Evolutionary conservation across 1,140 invertebrate species (phyloP).

Genomic region (Calliphora vicina): DNA sequence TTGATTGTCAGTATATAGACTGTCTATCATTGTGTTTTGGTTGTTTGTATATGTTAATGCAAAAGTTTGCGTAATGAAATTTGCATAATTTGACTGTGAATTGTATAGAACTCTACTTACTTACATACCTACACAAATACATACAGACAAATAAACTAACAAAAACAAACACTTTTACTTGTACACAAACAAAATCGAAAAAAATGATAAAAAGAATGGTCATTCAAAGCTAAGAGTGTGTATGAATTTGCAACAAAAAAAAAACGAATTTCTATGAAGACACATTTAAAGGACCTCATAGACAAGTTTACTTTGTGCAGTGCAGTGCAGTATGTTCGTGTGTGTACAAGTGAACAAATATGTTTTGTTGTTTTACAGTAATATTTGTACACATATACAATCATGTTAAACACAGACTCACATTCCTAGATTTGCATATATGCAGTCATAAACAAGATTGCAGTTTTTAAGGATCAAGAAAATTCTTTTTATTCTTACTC

Average conservation of each 20-base stretch:
- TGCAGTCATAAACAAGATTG: neutral
- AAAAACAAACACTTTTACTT: neutral
- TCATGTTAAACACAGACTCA: neutral
- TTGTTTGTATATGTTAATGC: slow-evolving; percentile 44
- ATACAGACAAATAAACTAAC: neutral
- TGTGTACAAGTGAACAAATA: neutral
- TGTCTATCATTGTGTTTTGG: slow-evolving; percentile 21
- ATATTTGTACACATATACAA: neutral
- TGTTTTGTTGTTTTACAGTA: neutral
- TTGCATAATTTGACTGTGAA: slow-evolving; percentile 58
- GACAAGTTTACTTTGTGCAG: neutral
- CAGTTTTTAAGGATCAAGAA: neutral
- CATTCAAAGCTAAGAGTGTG: neutral
- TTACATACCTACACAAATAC: neutral
- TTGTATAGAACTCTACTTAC: neutral
- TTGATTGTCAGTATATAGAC: neutral
- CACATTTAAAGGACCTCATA: too few relatives aligned
- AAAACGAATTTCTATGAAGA: neutral
- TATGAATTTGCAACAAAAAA: neutral
- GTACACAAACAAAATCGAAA: neutral
- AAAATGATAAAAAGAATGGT: neutral
- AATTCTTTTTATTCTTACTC: neutral
- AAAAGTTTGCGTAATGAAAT: slow-evolving; percentile 62
- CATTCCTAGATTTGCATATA: neutral
- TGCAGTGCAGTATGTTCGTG: too few relatives aligned